Percentiles rank a stretch among this genome's conserved stretches.
Conservation (phyloP, 2,888 invertebrate genomes). For the Caradrina kadenii region DNA sequence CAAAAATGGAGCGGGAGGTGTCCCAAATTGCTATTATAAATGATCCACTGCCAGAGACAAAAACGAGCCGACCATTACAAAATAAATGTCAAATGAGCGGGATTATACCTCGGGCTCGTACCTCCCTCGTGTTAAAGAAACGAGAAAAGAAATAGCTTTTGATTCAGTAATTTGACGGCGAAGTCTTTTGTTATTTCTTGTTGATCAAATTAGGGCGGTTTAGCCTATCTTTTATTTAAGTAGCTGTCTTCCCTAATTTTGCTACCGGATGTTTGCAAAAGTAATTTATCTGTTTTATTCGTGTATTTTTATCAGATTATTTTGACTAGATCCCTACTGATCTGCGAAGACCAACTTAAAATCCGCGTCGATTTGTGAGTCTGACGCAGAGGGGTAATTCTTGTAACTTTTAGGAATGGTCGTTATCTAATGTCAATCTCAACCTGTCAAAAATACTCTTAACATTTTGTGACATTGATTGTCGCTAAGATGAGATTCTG, state of each 20-base stretch:
- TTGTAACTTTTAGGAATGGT: no score
- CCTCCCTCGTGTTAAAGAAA: conserved; percentile 31
- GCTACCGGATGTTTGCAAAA: not conserved
- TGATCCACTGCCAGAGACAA: conserved; percentile 47
- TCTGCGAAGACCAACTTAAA: no score
- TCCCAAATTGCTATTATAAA: conserved; percentile 63
- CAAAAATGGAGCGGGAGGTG: conserved; percentile 34
- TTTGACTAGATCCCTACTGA: not conserved
- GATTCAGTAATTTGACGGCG: conserved; percentile 53
- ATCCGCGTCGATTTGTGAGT: no score
- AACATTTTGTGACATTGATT: no score
- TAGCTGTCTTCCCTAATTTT: not conserved
- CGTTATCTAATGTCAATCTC: no score
- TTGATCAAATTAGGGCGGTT: conserved; percentile 25
- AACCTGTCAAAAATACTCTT: no score
- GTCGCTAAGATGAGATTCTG: no score
- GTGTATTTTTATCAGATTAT: not conserved
- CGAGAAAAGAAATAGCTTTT: conserved; percentile 37
- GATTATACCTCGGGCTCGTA: conserved; percentile 40
- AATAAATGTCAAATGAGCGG: conserved; percentile 64
- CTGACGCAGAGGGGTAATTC: no score
- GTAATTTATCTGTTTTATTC: not conserved
- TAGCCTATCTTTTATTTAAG: conserved; percentile 22
- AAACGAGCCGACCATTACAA: conserved; percentile 57
- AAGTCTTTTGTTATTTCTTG: conserved; percentile 36